Percentiles rank a stretch among this genome's conserved stretches.
phyloP scores from a whole-genome alignment of 2,797 vertebrate genomes.

The Mico argentatus region DNA sequence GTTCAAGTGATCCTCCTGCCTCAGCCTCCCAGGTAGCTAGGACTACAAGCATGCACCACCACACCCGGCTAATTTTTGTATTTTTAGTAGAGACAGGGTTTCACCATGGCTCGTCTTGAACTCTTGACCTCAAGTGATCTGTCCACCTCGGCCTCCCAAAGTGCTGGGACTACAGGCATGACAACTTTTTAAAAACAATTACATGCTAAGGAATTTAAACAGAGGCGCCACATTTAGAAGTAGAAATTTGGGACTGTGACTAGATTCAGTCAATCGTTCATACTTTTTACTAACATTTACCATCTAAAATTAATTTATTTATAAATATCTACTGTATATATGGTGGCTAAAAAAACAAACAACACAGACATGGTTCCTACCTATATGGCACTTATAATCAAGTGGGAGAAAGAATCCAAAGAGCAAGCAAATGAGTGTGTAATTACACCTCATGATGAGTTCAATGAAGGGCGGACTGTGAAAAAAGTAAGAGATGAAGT shows the following conservation, averaged over 20 bases:
- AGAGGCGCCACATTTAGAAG: background rate
- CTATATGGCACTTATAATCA: background rate
- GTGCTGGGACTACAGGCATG: background rate
- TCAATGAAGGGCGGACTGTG: background rate
- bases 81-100: too few species aligned
- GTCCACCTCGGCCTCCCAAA: fast-evolving
- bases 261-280: background rate
- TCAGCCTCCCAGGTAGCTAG: too few species aligned
- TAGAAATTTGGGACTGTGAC: background rate
- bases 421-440: background rate
- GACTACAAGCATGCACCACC: too few species aligned
- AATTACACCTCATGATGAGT: background rate
- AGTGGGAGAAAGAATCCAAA: background rate
- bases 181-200: background rate
- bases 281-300: background rate
- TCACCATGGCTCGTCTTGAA: background rate
- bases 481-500: background rate
- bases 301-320: background rate
- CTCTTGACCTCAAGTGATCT: too few species aligned
- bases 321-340: background rate
- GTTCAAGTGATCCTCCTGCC: too few species aligned
- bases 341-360: background rate
- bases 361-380: background rate
- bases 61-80: too few species aligned
- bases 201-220: background rate